A percentile compares a stretch with the other conserved stretches of the same genome.
Evolutionary conservation across 2,113 vertebrate species (phyloP).

Genomic region (Brachionichthys hirsutus): DNA sequence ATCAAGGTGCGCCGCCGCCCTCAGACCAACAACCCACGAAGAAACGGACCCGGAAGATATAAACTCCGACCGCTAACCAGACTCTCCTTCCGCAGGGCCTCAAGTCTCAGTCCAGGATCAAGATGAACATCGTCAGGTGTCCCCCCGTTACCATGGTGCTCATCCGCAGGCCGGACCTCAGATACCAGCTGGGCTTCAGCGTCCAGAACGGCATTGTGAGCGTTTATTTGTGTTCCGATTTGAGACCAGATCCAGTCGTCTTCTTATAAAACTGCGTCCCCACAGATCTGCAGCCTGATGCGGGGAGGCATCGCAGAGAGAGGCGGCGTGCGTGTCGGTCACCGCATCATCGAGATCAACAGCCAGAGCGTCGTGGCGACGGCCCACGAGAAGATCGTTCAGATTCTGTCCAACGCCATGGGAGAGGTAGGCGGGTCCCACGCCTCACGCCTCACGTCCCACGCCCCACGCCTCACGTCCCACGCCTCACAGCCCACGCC

Average conservation of each 20-base stretch:
- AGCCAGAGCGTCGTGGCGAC: conserved; percentile 97
- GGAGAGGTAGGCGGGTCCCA: conserved; percentile 90
- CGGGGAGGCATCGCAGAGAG: conserved; percentile 94
- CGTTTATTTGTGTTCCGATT: too few relatives aligned
- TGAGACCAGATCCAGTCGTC: background rate
- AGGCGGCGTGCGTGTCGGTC: conserved; percentile 94
- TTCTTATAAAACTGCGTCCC: background rate
- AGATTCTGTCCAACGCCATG: conserved; percentile 96
- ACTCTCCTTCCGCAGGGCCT: conserved; percentile 82
- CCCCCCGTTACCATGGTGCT: conserved; percentile 96
- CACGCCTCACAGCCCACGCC: too few relatives aligned
- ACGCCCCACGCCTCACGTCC: too few relatives aligned
- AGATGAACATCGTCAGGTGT: conserved; percentile 96
- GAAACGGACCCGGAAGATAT: too few relatives aligned
- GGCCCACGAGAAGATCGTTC: conserved; percentile 96
- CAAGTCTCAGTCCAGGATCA: conserved; percentile 92
- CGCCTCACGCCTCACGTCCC: too few relatives aligned
- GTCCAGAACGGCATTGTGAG: conserved; percentile 98
- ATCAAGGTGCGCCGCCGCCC: conserved; percentile 84
- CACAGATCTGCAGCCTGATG: conserved; percentile 98
- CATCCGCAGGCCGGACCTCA: conserved; percentile 92
- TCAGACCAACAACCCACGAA: background rate
- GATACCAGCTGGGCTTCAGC: conserved; percentile 97
- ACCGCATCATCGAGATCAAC: conserved; percentile 97
- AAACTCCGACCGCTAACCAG: too few relatives aligned